Evolutionary conservation across 1,140 invertebrate genomes (phyloP), one percentile per base, ranked within the genome.

Genomic region (Aplysia californica): DNA sequence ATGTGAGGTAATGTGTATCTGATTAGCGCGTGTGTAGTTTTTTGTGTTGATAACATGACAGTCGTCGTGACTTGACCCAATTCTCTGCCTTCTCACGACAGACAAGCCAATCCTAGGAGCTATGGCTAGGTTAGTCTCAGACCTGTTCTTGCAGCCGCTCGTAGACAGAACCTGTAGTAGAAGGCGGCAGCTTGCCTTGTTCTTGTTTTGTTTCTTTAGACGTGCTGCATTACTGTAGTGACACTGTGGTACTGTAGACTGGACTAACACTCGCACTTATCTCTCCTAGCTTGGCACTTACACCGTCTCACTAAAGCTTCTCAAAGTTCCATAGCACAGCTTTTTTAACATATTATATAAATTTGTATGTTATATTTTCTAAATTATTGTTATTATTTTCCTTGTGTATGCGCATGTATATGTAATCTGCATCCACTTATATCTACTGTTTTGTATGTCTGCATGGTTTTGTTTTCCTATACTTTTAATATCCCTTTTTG

Each of bases 101-200:
- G 66, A 68, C 21, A 41, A 68, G 38, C 66, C 39, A 44, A 26
- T 68, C 39, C n/a, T 68, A 68, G 44, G 2, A 39, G 39, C 66
- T n/a, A 44, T 44, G 39, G 39, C 20, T 68, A 68, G 38, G 26
- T 68, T 39, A 39, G 5, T 41, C 2, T 68, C 18, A 50, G 44
- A 50, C 44, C 44, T 50, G 44, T 50, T 50, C n/a, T 10, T 50
- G n/a, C n/a, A 10, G 10, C 44, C 10, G 44, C n/a, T 50, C 10
- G 10, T 15, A 50, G n/a, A 50, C n/a, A n/a, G n/a, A 15, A 50
- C 10, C 44, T 50, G 10, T n/a, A 10, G n/a, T 50, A 50, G 44
- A 50, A 50, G 44, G 44, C n/a, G n/a, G n/a, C n/a, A n/a, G 44
- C n/a, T 50, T 50, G n/a, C n/a, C 10, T 50, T 10, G n/a, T 50